A percentile compares a stretch with the other conserved stretches of the same genome.
These are phyloP conservation scores for Atta cephalotes DNA, from an alignment of 1,140 invertebrate species.

Conservation along the genomic window DNA sequence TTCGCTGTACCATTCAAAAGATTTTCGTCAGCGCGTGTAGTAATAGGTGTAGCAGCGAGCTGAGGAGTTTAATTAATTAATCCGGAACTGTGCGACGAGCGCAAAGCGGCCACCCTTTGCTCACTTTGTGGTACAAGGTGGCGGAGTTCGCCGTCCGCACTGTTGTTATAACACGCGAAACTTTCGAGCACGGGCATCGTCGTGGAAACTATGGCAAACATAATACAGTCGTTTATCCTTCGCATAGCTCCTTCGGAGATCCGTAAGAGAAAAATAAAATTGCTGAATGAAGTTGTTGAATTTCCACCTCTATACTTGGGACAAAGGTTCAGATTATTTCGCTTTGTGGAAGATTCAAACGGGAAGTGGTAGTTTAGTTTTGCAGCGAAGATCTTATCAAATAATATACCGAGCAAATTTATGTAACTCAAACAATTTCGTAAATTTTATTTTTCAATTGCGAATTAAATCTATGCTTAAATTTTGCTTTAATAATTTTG, in stretches of 20 bases:
- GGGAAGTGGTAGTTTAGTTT: not conserved
- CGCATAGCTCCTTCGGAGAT: not conserved
- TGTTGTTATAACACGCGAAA: slow-evolving; percentile 30
- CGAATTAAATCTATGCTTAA: not conserved
- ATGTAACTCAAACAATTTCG: not conserved
- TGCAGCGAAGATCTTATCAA: not conserved
- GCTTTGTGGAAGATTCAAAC: slow-evolving; percentile 12
- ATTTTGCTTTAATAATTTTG: not conserved
- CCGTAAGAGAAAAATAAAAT: slow-evolving; percentile 15
- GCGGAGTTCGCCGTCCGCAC: slow-evolving; percentile 8
- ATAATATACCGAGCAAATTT: not conserved
- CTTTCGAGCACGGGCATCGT: slow-evolving; percentile 15
- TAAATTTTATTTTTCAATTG: not conserved
- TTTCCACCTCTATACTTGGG: not conserved
- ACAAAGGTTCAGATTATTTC: not conserved
- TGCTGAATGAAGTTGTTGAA: slow-evolving; percentile 13
- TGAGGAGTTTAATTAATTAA: slow-evolving; percentile 67
- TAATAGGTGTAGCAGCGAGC: not conserved
- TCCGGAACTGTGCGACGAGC: slow-evolving; percentile 24
- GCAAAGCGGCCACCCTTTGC: slow-evolving; percentile 43
- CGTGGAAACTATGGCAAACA: not conserved
- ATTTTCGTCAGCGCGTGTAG: slow-evolving; percentile 27
- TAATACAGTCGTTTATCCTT: slow-evolving; percentile 51
- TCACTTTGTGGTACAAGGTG: slow-evolving; percentile 39
- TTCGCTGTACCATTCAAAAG: slow-evolving; percentile 38